Conservation (phyloP, 1,140 invertebrate species). For the Drosophila nigrodunni region DNA sequence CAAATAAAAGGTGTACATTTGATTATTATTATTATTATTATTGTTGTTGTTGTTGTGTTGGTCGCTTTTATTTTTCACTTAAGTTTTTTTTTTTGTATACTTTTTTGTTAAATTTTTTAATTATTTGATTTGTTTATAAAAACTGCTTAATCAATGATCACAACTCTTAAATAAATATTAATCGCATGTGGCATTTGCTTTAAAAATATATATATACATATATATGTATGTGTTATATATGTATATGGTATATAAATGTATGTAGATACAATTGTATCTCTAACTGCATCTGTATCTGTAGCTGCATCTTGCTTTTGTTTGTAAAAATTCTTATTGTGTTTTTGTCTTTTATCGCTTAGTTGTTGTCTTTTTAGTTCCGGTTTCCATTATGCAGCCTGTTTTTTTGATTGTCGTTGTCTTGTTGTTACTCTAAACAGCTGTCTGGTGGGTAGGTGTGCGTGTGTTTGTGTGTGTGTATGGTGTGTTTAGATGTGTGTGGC, state of each 20-base stretch:
- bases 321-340: constrained; percentile 23
- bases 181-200: constrained; percentile 70
- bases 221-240: constrained; percentile 13
- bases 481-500: constrained; percentile 13
- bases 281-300: constrained; percentile 32
- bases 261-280: constrained; percentile 39
- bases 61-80: constrained; percentile 29
- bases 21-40: constrained; percentile 37
- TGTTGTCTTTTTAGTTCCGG: constrained; percentile 2
- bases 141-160: constrained; percentile 85
- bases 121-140: constrained; percentile 57
- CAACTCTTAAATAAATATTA: constrained; percentile 84
- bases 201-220: constrained; percentile 56
- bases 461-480: constrained; percentile 10
- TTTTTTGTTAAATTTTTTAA: constrained; percentile 36
- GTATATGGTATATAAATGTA: constrained; percentile 39
- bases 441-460: constrained; percentile 2
- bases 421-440: constrained; percentile 18
- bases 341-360: constrained; percentile 10
- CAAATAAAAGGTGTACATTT: constrained; percentile 48
- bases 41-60: constrained; percentile 25
- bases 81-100: constrained; percentile 33
- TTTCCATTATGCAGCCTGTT: constrained; percentile 13
- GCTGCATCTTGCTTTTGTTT: constrained; percentile 46
- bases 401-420: constrained; percentile 22